Evolutionary conservation across 2,888 invertebrate genomes (phyloP).

Genomic region (Hoplodrina ambigua): DNA sequence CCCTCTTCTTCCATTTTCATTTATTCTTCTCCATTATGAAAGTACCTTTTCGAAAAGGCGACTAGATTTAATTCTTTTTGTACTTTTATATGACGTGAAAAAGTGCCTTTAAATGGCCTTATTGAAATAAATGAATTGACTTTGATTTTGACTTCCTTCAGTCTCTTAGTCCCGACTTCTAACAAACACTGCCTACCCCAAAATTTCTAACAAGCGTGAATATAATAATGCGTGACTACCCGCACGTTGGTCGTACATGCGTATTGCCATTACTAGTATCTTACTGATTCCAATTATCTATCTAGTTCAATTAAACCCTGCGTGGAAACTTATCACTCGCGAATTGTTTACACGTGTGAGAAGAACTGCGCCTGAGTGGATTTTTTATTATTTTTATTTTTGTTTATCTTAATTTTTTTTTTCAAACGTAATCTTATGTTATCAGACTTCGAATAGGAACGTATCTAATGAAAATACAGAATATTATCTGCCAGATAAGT

Average conservation of each 20-base stretch:
- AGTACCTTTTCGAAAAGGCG: no score
- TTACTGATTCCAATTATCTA: conserved; percentile 60
- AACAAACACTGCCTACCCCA: background rate
- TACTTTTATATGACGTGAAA: no score
- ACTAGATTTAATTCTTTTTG: no score
- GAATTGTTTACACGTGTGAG: conserved; percentile 21
- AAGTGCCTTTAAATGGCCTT: no score
- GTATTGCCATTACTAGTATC: conserved; percentile 39
- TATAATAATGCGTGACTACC: conserved; percentile 51
- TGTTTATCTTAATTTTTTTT: background rate
- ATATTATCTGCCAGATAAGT: background rate
- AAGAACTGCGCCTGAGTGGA: background rate
- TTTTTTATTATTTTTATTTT: conserved; percentile 2
- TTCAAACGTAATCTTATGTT: background rate
- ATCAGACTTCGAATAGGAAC: no score
- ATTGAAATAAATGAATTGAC: no score
- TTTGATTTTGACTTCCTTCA: no score
- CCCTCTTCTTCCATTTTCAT: no score
- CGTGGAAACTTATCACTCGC: conserved; percentile 51
- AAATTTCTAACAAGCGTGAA: background rate
- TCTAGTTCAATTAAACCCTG: conserved; percentile 57
- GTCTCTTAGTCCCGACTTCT: no score
- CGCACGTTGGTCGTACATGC: conserved; percentile 39
- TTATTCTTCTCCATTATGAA: no score
- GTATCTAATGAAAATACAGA: no score